Conservation (phyloP, 2,888 invertebrate genomes). For the Scaptomyza caliginosa region DNA sequence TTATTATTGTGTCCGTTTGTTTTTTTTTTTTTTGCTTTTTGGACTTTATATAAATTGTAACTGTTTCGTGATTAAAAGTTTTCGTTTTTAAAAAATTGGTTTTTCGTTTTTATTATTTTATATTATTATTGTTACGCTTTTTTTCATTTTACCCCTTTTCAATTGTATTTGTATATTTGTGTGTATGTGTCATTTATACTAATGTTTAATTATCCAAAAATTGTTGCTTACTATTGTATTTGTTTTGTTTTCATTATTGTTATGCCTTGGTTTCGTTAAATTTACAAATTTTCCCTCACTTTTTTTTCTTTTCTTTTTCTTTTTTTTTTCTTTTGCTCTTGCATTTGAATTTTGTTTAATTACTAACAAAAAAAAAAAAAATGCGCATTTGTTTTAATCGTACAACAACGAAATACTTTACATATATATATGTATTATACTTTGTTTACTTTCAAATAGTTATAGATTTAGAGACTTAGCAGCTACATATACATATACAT, state of each 20-base stretch:
- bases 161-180: constrained; percentile 17
- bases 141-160: constrained; percentile 43
- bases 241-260: constrained; percentile 41
- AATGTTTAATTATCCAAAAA: constrained; percentile 36
- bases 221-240: constrained; percentile 38
- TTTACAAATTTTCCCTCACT: constrained; percentile 43
- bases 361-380: constrained; percentile 67
- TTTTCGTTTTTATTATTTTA: constrained; percentile 25
- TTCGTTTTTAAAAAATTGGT: constrained; percentile 25
- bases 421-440: constrained; percentile 63
- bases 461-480: constrained; percentile 54
- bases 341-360: constrained; percentile 51
- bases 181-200: constrained; percentile 33
- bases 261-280: constrained; percentile 44
- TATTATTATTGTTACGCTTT: constrained; percentile 56
- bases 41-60: constrained; percentile 20
- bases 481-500: constrained; percentile 47
- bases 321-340: constrained; percentile 8
- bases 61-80: constrained; percentile 37
- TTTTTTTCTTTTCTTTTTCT: constrained; percentile 5
- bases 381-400: constrained; percentile 75
- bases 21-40: constrained; percentile 7
- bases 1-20: constrained; percentile 12
- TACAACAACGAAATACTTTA: constrained; percentile 77
- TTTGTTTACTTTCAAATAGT: constrained; percentile 39